These are phyloP conservation scores for Palythoa grandiflora DNA, from an alignment of 92 coral and sea anemone genomes.

Conservation along the genomic window DNA sequence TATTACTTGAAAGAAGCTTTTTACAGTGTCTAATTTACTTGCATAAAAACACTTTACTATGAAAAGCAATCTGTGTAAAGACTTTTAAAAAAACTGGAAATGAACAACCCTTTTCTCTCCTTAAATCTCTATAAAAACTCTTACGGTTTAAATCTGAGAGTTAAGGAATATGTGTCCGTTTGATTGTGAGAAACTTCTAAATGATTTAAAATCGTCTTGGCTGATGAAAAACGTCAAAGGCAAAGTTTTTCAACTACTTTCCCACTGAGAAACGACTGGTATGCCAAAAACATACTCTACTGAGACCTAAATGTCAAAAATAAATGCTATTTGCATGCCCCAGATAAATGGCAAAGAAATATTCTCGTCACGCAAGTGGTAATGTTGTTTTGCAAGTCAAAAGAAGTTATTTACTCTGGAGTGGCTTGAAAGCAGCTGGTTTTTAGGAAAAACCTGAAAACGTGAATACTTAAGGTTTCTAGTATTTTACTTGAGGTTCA, in stretches of 20 bases:
- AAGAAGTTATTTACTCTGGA: neutral
- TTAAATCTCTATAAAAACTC: too few relatives aligned
- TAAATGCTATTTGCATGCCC: neutral
- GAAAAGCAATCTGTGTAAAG: neutral
- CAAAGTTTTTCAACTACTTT: neutral
- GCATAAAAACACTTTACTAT: too few relatives aligned
- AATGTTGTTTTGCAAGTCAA: neutral
- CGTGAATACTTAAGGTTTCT: neutral
- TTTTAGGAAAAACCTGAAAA: neutral
- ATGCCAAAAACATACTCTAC: too few relatives aligned
- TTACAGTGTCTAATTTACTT: too few relatives aligned
- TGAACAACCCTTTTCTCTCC: too few relatives aligned
- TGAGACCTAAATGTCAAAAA: neutral
- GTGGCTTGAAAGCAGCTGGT: neutral
- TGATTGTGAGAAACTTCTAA: neutral
- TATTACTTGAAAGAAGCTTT: too few relatives aligned
- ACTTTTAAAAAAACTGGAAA: neutral
- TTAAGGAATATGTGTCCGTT: neutral
- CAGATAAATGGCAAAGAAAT: neutral
- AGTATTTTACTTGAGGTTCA: neutral
- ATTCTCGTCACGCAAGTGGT: neutral
- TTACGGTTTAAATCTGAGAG: neutral
- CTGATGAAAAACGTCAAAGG: neutral
- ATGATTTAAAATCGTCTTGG: neutral
- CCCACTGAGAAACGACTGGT: neutral